Percentiles rank a stretch among this genome's conserved stretches.
Evolutionary conservation across 2,888 invertebrate species (phyloP).

Genomic region (Acleris laterana): DNA sequence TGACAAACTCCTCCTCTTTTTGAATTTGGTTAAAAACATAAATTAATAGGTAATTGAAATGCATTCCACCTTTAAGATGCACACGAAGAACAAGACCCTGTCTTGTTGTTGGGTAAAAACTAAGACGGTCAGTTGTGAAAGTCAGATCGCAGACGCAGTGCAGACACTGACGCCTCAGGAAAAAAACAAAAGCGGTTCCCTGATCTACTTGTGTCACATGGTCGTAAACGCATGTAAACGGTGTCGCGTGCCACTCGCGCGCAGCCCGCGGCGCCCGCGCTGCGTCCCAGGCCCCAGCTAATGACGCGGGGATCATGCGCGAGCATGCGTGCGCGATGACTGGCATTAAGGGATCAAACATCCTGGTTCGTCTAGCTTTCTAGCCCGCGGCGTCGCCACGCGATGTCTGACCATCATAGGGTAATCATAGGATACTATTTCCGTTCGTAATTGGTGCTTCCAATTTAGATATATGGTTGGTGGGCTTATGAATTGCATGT

Average conservation of each 20-base stretch:
- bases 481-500: too few relatives aligned
- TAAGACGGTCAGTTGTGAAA: too few relatives aligned
- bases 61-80: neutral
- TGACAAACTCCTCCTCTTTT: too few relatives aligned
- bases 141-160: too few relatives aligned
- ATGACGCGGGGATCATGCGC: neutral
- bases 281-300: neutral
- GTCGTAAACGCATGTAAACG: neutral
- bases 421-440: slow-evolving; percentile 13
- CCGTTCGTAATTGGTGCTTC: slow-evolving; percentile 10
- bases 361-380: slow-evolving; percentile 28
- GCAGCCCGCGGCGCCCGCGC: neutral
- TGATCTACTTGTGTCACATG: neutral
- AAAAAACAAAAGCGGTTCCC: neutral
- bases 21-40: neutral
- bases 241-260: slow-evolving; percentile 9
- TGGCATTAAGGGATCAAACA: slow-evolving; percentile 13
- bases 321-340: slow-evolving; percentile 24
- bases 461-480: neutral
- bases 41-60: neutral
- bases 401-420: neutral
- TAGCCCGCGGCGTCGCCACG: slow-evolving; percentile 14
- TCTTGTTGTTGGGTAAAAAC: too few relatives aligned
- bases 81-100: too few relatives aligned
- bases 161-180: neutral